Percentiles rank a stretch among this genome's conserved stretches.
Evolutionary conservation across 1,140 invertebrate species (phyloP).

Genomic region (Cecropterus lyciades): DNA sequence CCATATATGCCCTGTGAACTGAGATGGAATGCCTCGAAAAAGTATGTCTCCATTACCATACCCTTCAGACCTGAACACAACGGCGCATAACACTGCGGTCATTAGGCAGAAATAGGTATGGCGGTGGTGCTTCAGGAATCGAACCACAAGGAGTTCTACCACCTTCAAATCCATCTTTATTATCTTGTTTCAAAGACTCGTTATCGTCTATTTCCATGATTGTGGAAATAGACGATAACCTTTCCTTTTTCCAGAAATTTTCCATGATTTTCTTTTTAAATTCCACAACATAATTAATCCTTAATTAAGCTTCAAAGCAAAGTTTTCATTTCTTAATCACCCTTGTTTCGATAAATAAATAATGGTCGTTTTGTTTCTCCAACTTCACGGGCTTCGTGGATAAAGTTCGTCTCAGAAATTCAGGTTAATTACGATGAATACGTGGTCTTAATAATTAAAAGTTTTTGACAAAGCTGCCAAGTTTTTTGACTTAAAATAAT

Average conservation of each 20-base stretch:
- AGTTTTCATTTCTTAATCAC: conserved; percentile 28
- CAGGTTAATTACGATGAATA: conserved; percentile 15
- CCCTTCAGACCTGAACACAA: too few species aligned
- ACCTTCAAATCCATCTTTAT: too few species aligned
- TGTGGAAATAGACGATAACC: too few species aligned
- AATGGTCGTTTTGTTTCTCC: conserved; percentile 14
- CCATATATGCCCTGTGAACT: too few species aligned
- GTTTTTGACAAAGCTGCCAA: not conserved
- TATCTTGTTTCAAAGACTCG: not conserved
- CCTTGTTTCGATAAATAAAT: conserved; percentile 17
- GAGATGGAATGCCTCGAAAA: too few species aligned
- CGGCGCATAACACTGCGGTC: too few species aligned
- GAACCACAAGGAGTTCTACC: too few species aligned
- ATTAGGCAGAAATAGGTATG: too few species aligned
- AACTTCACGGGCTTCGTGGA: conserved; percentile 1
- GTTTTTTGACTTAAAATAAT: not conserved
- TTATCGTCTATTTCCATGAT: conserved; percentile 1
- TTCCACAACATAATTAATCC: conserved; percentile 3
- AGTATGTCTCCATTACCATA: too few species aligned
- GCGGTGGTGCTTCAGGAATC: too few species aligned
- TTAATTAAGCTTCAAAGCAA: conserved; percentile 20
- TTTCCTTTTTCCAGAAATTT: too few species aligned
- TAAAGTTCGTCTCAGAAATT: conserved; percentile 18
- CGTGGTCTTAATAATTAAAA: conserved; percentile 13
- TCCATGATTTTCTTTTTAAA: not conserved